Conservation (phyloP, 2,113 vertebrate genomes). For the Triplophysa rosa region DNA sequence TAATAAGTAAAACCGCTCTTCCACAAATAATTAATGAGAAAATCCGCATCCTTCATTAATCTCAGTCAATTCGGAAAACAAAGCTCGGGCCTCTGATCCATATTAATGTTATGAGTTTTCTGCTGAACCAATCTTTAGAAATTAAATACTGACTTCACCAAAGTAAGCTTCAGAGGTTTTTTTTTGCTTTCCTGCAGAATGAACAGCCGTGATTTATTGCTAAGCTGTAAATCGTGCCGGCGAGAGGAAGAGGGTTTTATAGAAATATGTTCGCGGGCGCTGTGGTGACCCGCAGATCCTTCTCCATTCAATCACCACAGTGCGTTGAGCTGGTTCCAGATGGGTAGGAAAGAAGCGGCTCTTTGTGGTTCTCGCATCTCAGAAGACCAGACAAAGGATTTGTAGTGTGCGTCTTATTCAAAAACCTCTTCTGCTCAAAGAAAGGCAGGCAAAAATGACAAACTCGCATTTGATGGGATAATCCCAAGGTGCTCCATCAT, state of each 20-base stretch:
- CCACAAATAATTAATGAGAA: slow-evolving; percentile 81
- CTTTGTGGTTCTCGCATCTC: neutral
- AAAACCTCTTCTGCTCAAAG: neutral
- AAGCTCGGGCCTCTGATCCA: slow-evolving; percentile 34
- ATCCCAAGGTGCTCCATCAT: slow-evolving; percentile 20
- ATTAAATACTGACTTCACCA: slow-evolving; percentile 29
- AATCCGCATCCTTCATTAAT: slow-evolving; percentile 75
- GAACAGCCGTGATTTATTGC: slow-evolving; percentile 48
- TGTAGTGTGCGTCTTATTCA: neutral
- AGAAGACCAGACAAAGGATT: slow-evolving; percentile 8
- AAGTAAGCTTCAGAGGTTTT: slow-evolving; percentile 22
- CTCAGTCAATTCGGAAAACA: slow-evolving; percentile 64
- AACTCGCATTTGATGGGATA: slow-evolving; percentile 15
- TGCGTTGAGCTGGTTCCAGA: slow-evolving; percentile 13
- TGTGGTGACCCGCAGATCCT: slow-evolving; percentile 33
- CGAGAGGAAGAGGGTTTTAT: slow-evolving; percentile 7
- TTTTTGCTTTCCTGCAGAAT: slow-evolving; percentile 27
- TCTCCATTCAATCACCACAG: neutral
- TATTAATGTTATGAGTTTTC: slow-evolving; percentile 39
- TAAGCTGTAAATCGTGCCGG: slow-evolving; percentile 34
- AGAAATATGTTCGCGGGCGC: slow-evolving; percentile 35
- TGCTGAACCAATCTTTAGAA: slow-evolving; percentile 13
- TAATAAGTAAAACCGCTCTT: slow-evolving; percentile 80
- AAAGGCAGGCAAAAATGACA: slow-evolving; percentile 13
- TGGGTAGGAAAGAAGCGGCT: neutral